Conservation (phyloP, 1,140 invertebrate species). For the Macrotrachela quadricornifera region DNA sequence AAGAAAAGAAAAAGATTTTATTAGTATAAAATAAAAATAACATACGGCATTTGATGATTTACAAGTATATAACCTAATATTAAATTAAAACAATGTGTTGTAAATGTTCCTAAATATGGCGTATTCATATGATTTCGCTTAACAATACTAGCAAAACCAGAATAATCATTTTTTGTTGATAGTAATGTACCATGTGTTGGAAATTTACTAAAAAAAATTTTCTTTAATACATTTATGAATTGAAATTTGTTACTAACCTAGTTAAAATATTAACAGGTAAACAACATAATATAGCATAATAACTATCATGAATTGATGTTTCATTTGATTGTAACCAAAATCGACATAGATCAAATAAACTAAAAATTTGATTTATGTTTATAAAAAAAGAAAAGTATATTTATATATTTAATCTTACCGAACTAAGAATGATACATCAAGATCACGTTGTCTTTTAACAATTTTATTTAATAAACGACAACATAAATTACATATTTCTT, state of each 20-base stretch:
- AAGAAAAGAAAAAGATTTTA: not conserved
- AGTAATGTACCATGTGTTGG: no score
- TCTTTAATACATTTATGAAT: no score
- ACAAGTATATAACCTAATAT: constrained; percentile 50
- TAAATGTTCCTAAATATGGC: constrained; percentile 37
- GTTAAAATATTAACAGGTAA: no score
- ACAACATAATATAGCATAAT: no score
- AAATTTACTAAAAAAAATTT: no score
- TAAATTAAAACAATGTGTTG: constrained; percentile 47
- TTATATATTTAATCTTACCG: not conserved
- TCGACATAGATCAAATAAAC: constrained; percentile 3
- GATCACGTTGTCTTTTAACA: not conserved
- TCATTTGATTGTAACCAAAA: no score
- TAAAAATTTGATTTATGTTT: not conserved
- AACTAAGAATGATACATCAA: not conserved
- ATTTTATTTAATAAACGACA: not conserved
- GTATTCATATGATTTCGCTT: constrained; percentile 15
- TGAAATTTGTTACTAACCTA: no score
- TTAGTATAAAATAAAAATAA: not conserved
- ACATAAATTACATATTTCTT: not conserved
- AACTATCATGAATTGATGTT: no score
- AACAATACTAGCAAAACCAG: not conserved
- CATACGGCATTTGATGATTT: constrained; percentile 29
- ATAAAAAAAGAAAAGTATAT: not conserved
- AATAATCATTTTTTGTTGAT: no score